Evolutionary conservation across 2,113 vertebrate species (phyloP), one percentile per base, ranked within the genome.

Genomic region (Reinhardtius hippoglossoides): DNA sequence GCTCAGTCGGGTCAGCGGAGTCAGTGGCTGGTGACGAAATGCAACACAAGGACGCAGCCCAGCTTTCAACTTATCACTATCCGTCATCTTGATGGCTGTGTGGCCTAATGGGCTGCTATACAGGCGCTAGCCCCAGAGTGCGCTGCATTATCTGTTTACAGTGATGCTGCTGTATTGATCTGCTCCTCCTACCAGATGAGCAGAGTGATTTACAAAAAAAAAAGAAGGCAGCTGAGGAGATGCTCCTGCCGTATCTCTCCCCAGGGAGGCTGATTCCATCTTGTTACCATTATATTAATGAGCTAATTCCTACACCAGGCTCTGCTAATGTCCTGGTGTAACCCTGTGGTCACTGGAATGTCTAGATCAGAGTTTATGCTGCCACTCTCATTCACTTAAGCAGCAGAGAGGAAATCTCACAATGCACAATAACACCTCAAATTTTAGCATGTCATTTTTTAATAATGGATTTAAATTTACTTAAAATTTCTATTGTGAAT

Each of bases 281-380:
- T 92, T 92, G 92, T 94, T 94, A 94, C 88, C 91, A 93, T 95
- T 94, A 93, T 94, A 94, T 94, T 94, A 93, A 94, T 94, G 92
- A 94, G 92, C 92, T 94, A 94, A 95, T 94, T 94, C 91, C 88
- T 90, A 83, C 85, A 65, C 74, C 80, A 92, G 89, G 87, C 92
- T 91, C 74, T 40, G 76, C 91, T 94, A 92, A 94, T 94, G 91
- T 94, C 90, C 88, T 85, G 82, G 81, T 86, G 89, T 88, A 93
- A 89, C 89, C 78, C 89, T 84, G 88, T 82, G 87, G 92, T 92
- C 86, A 80, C 83, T 91, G 81, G 76, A 86, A 87, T 90, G 87
- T 90, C 83, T 86, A 65, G 74, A 88, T 82, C 81, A 35, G 46
- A 52, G 72, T 74, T 87, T 76, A 76, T 80, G 86, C 80, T 76